These are phyloP conservation scores for Steinernema khuongi DNA, from an alignment of 1,140 invertebrate species.

Conservation along the genomic window DNA sequence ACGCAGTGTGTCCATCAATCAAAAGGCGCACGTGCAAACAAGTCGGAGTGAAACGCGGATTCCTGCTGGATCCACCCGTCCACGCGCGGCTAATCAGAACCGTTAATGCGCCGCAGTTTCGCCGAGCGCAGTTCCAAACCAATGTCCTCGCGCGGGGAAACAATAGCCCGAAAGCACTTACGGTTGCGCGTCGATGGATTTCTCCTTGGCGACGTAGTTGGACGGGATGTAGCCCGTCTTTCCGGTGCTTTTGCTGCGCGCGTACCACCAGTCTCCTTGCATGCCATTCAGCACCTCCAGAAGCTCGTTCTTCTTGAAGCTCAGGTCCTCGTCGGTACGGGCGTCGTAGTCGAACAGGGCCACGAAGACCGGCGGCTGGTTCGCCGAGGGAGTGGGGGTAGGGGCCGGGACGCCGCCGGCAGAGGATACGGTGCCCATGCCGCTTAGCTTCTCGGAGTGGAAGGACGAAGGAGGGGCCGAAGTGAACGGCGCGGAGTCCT, in stretches of 20 bases:
- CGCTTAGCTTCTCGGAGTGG: conserved; percentile 14
- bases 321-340: conserved; percentile 79
- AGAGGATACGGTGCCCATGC: conserved; percentile 2
- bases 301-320: conserved; percentile 67
- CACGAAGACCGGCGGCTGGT: conserved; percentile 73
- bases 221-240: conserved; percentile 98
- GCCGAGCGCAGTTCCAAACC: neutral
- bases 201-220: conserved; percentile 96
- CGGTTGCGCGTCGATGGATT: conserved; percentile 99
- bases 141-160: neutral
- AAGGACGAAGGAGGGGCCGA: neutral
- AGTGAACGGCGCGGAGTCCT: neutral
- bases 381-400: conserved; percentile 24
- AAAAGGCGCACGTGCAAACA: too few relatives aligned
- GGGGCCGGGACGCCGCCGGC: neutral
- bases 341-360: conserved; percentile 85
- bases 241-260: conserved; percentile 83
- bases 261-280: conserved; percentile 98
- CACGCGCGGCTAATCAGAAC: neutral
- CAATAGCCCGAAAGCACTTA: conserved; percentile 65
- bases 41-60: too few relatives aligned
- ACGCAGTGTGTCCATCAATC: too few relatives aligned
- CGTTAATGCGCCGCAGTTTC: neutral
- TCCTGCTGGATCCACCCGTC: too few relatives aligned
- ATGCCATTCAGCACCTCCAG: conserved; percentile 68